Base-by-base conservation (phyloP, 2,797 vertebrate genomes). In the Scomberomorus guttatus region DNA sequence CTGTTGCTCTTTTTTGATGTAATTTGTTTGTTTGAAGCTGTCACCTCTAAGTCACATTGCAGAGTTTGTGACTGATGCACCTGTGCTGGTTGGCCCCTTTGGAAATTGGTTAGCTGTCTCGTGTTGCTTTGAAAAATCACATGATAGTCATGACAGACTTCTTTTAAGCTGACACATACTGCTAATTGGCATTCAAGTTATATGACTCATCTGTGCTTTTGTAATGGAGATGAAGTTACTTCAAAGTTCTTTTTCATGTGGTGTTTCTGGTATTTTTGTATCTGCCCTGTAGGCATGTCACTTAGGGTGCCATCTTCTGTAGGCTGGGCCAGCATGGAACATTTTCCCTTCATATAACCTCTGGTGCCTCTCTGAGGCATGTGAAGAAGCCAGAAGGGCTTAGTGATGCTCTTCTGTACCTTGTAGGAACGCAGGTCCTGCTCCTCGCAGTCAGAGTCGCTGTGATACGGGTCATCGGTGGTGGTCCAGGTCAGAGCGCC, bases 361-460 rank as follows among this genome's bases (percentile, higher is more conserved):
- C 4, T 12, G 50, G 5, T 59, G 60, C 24, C 25, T 72, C 37
- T 51, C 13, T 59, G 2, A 61, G 13, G 46, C 46, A 52, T 48
- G 52, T 64, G 42, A 74, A 18, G 32, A 57, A 61, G 64, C 64
- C 25, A 57, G 37, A 77, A 52, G 15, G 29, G 9, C 9, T 6
- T 27, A 27, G 68, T 8, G 7, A 37, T 4, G 52, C 29, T 72
- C 17, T 50, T 51, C 6, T 72, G 24, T 90, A 99, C 98, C 96
- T 96, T 98, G 90, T 96, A 99, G 71, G 90, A 95, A 32, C 72
- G 87, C 18, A 84, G 81, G 10, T 93, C 87, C 3, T 73, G 79
- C 27, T 91, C 81, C 9, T 95, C 95, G 2, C 92, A 93, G 20
- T 97, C 97, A 0, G 95, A 95, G 86, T 97, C 96, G 0, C 95